Percentiles rank a stretch among this genome's conserved stretches.
phyloP scores from a whole-genome alignment of 2,113 vertebrate species.

The Poeciliopsis occidentalis region DNA sequence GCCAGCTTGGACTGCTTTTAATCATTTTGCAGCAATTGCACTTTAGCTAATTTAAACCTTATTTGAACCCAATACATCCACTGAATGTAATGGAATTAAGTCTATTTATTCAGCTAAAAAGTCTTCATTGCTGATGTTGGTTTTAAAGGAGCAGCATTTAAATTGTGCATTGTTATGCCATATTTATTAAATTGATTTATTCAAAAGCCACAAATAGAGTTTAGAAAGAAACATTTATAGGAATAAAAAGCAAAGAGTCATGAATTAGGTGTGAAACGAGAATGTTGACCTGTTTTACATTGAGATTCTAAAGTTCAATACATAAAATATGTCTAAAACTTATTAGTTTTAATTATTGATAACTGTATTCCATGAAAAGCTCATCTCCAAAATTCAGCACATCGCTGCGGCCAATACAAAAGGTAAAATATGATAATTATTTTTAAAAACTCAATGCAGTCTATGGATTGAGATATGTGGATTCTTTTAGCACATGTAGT shows the following conservation, averaged over 20 bases:
- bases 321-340: neutral
- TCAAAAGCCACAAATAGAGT: neutral
- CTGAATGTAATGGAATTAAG: conserved; percentile 3
- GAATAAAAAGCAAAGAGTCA: neutral
- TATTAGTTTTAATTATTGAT: no score
- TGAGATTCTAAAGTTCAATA: neutral
- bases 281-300: neutral
- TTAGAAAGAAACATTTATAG: conserved; percentile 2
- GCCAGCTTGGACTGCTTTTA: conserved; percentile 28
- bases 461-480: no score
- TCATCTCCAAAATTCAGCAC: no score
- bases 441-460: no score
- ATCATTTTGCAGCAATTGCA: conserved; percentile 2
- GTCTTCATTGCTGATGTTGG: neutral
- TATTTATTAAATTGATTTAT: neutral
- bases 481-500: no score
- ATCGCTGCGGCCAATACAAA: no score
- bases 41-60: conserved; percentile 11
- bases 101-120: conserved; percentile 6
- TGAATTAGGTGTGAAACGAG: neutral
- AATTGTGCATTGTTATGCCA: neutral
- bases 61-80: conserved; percentile 21
- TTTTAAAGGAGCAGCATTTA: conserved; percentile 1
- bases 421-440: no score
- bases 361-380: no score